These are phyloP conservation scores for Paramacrobiotus metropolitanus DNA, from an alignment of 1,140 invertebrate species.

Conservation along the genomic window DNA sequence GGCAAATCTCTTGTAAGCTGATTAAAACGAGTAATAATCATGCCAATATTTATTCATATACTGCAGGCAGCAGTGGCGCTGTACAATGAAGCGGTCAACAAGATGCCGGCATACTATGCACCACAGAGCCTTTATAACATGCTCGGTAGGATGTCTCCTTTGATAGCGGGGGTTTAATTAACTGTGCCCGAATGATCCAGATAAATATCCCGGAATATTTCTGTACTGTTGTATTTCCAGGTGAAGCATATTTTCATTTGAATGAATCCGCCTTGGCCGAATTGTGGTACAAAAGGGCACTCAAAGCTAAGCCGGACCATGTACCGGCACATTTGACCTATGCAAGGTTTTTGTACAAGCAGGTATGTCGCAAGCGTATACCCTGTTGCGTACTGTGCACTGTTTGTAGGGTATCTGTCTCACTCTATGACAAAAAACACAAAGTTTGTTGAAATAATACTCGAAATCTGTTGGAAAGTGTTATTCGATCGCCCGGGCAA, in stretches of 20 bases:
- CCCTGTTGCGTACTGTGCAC: no score
- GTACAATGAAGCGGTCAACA: conserved; percentile 57
- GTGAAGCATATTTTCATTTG: conserved; percentile 55
- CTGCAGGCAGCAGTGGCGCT: conserved; percentile 53
- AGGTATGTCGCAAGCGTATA: no score
- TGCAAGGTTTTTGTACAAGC: conserved; percentile 61
- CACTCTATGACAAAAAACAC: no score
- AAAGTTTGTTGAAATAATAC: conserved; percentile 19
- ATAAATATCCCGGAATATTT: conserved; percentile 5
- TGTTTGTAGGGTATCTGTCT: no score
- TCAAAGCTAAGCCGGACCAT: conserved; percentile 55
- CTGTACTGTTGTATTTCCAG: conserved; percentile 13
- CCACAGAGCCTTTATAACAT: conserved; percentile 63
- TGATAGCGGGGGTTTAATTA: background rate
- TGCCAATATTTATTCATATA: background rate
- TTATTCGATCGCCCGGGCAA: no score
- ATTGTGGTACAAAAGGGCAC: conserved; percentile 50
- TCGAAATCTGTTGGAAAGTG: no score
- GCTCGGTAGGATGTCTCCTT: conserved; percentile 29
- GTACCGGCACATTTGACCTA: conserved; percentile 69
- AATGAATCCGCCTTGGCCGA: conserved; percentile 55
- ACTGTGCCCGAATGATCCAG: background rate
- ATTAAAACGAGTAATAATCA: background rate
- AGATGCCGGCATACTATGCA: conserved; percentile 51
- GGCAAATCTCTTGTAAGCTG: conserved; percentile 28